Conservation (phyloP, 1,140 invertebrate species). For the Drosophila teissieri region DNA sequence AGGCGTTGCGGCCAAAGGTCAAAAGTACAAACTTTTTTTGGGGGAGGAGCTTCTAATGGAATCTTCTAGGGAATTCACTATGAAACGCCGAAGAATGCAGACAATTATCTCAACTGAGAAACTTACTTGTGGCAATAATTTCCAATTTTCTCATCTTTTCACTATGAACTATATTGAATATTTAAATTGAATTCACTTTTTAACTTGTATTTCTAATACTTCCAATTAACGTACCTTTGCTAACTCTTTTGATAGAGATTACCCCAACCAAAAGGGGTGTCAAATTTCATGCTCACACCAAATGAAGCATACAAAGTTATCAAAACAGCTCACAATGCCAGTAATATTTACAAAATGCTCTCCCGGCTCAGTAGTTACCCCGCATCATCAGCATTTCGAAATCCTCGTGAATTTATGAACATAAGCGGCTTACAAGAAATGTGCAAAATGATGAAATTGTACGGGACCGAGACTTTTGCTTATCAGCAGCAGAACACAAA, state of each 20-base stretch:
- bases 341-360: conserved; percentile 46
- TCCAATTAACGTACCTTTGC: not conserved
- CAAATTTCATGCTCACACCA: conserved; percentile 12
- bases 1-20: conserved; percentile 37
- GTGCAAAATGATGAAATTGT: conserved; percentile 70
- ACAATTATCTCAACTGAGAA: not conserved
- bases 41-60: not conserved
- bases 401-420: conserved; percentile 68
- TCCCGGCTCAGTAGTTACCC: conserved; percentile 12
- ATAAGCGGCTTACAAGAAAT: conserved; percentile 73
- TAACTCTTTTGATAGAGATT: conserved; percentile 3
- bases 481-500: conserved; percentile 71
- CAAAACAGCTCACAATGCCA: conserved; percentile 38
- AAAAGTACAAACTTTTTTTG: conserved; percentile 8
- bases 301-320: conserved; percentile 51
- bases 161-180: no score
- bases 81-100: not conserved
- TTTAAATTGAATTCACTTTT: no score
- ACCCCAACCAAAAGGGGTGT: conserved; percentile 3
- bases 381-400: not conserved
- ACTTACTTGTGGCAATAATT: not conserved
- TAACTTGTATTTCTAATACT: not conserved
- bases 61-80: not conserved
- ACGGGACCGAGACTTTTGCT: conserved; percentile 45
- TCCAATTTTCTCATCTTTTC: not conserved